These are phyloP conservation scores for Holothuria leucospilota DNA, from an alignment of 53 echinoderm and acorn worm genomes.

Conservation along the genomic window DNA sequence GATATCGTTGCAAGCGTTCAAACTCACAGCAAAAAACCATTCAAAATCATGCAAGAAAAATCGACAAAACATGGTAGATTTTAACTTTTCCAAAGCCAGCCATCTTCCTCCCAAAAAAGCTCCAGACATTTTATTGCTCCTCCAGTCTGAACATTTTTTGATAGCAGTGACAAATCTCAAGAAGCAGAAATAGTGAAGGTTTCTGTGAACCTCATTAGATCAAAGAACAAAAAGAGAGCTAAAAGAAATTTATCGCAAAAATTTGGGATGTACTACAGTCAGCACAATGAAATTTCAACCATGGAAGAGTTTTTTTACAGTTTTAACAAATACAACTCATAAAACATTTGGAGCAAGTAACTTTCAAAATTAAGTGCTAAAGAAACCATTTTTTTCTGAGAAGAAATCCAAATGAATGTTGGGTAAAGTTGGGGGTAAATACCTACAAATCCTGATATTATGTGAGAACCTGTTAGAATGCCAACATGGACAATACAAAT, in stretches of 20 bases:
- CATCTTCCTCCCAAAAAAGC: too few relatives aligned
- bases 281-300: slow-evolving; percentile 32
- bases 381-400: slow-evolving; percentile 51
- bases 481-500: too few relatives aligned
- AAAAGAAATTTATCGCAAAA: slow-evolving; percentile 8
- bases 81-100: background rate
- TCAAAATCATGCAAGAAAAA: slow-evolving; percentile 58
- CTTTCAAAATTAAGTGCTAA: slow-evolving; percentile 31
- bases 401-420: slow-evolving; percentile 57
- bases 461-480: too few relatives aligned
- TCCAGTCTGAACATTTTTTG: too few relatives aligned
- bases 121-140: background rate
- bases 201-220: too few relatives aligned
- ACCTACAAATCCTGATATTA: slow-evolving; percentile 65
- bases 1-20: background rate
- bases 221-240: background rate
- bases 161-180: too few relatives aligned
- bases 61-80: background rate
- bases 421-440: too few relatives aligned
- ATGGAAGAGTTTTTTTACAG: slow-evolving; percentile 52
- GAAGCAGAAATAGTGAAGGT: too few relatives aligned
- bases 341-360: slow-evolving; percentile 62
- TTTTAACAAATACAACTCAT: slow-evolving; percentile 51
- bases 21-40: slow-evolving; percentile 21
- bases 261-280: slow-evolving; percentile 30